phyloP scores from a whole-genome alignment of 2,797 vertebrate species.

The Linurgus olivaceus region DNA sequence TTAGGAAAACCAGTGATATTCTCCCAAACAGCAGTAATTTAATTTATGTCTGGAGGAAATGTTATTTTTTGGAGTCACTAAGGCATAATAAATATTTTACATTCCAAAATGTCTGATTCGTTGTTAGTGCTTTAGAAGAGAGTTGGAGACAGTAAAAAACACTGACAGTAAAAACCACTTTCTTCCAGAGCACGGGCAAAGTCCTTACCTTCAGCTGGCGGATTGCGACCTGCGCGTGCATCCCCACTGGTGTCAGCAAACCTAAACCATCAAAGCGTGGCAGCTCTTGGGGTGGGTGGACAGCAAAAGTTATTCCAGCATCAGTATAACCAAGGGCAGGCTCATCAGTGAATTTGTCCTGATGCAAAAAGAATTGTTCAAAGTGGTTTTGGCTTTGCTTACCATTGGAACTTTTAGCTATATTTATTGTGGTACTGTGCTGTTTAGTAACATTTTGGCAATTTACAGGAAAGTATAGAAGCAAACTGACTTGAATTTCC shows the following conservation, averaged over 20 bases:
- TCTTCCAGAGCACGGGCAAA: not conserved
- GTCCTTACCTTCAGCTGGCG: constrained; percentile 73
- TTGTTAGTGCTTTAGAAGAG: not conserved
- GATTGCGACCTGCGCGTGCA: constrained; percentile 66
- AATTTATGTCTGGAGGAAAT: not conserved
- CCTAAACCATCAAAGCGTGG: constrained; percentile 77
- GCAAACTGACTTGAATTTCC: not conserved
- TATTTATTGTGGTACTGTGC: not conserved
- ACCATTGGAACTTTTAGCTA: not conserved
- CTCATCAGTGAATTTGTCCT: constrained; percentile 76
- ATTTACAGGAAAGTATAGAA: not conserved
- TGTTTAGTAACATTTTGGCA: not conserved
- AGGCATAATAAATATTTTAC: not conserved
- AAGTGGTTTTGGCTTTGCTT: not conserved
- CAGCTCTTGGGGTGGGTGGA: constrained; percentile 71
- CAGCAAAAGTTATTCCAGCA: constrained; percentile 74
- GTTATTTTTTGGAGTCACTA: not conserved
- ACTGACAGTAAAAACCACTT: not conserved
- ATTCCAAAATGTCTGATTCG: not conserved
- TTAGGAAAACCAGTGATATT: not conserved
- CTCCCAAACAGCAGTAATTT: not conserved
- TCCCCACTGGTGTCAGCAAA: constrained; percentile 68
- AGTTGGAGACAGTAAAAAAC: not conserved
- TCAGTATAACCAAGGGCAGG: constrained; percentile 72
- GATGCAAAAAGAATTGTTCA: not conserved